Base-by-base conservation (phyloP, 2,888 invertebrate species). In the Meandrusa payeni region DNA sequence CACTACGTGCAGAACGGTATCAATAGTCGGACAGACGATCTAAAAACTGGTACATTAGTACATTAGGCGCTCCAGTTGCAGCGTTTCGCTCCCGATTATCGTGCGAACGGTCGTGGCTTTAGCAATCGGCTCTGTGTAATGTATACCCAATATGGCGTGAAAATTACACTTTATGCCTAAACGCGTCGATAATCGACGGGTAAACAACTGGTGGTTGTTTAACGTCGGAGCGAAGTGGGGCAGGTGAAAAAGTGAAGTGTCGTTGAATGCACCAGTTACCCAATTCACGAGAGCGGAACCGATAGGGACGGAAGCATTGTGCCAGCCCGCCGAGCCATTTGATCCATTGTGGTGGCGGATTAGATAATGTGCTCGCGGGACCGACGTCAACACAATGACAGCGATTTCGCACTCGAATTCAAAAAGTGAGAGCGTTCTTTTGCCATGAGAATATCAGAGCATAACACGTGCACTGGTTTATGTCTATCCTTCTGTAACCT, bases 201-300 rank as follows among this genome's bases (percentile, higher is more conserved):
- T 68, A 79, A 80, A 80, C 74, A 79, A 73, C 68, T 64, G 57
- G 62, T 46, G 39, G 38, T 39, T 29, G 36, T 47, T 64, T 57
- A 56, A 46, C 55, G 60, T 68, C 76, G 66, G 62, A 67, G 63
- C 66, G 67, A 71, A 65, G 32, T 37, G 38, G 58, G 76, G 64
- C 50, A 75, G 62, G 69, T 66, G 76, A 71, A 85, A 83, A 82
- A 83, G 85, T 79, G 82, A 83, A 81, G 80, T 79, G 81, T 86
- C 76, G 74, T 72, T 76, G 75, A 83, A 77, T 77, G 79, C 78
- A 79, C 80, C 76, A 83, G 76, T 86, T 85, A 85, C 77, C 78
- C 65, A 77, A 80, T 77, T 81, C 77, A 77, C 67, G 83, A 83
- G 82, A 87, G 86, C 86, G 86, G 81, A 87, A 87, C 86, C 69